A percentile compares a stretch with the other conserved stretches of the same genome.
phyloP scores from a whole-genome alignment of 1,140 invertebrate genomes.

The Drosophila sechellia region DNA sequence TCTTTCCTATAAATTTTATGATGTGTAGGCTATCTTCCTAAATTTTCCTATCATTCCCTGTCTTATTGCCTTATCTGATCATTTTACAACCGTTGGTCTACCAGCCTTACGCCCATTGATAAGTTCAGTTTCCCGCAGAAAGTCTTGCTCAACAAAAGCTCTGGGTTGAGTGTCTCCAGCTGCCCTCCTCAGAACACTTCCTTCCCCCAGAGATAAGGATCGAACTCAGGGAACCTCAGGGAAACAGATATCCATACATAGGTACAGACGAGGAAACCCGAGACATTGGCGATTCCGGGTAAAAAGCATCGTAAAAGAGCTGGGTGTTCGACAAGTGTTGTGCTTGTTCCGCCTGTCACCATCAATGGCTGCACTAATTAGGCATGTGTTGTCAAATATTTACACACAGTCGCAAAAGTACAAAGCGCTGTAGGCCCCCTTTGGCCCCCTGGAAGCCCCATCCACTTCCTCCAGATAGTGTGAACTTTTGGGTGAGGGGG shows the following conservation, averaged over 20 bases:
- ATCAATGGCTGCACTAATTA: slow-evolving; percentile 84
- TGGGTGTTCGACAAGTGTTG: slow-evolving; percentile 61
- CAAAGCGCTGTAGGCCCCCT: slow-evolving; percentile 59
- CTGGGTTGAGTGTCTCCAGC: not conserved
- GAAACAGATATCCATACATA: not conserved
- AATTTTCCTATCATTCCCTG: not conserved
- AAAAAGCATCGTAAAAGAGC: slow-evolving; percentile 72
- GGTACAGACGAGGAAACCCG: slow-evolving; percentile 3
- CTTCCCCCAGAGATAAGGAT: slow-evolving; percentile 54
- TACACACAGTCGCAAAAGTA: slow-evolving; percentile 79
- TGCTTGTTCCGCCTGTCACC: slow-evolving; percentile 71
- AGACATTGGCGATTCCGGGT: slow-evolving; percentile 57
- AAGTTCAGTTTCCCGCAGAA: slow-evolving; percentile 15
- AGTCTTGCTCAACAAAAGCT: slow-evolving; percentile 59
- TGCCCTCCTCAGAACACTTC: slow-evolving; percentile 32
- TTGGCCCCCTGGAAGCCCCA: not conserved
- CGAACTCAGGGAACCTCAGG: slow-evolving; percentile 1
- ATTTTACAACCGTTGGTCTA: slow-evolving; percentile 23
- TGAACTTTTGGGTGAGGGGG: slow-evolving; percentile 8
- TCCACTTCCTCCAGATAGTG: slow-evolving; percentile 1
- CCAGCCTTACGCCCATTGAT: slow-evolving; percentile 65
- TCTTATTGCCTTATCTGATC: slow-evolving; percentile 6
- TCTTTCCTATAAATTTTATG: not conserved
- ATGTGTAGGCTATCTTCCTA: no score
- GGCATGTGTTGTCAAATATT: slow-evolving; percentile 84